These are phyloP conservation scores for Caenorhabditis tropicalis DNA, from an alignment of 1,140 invertebrate species.

Conservation along the genomic window DNA sequence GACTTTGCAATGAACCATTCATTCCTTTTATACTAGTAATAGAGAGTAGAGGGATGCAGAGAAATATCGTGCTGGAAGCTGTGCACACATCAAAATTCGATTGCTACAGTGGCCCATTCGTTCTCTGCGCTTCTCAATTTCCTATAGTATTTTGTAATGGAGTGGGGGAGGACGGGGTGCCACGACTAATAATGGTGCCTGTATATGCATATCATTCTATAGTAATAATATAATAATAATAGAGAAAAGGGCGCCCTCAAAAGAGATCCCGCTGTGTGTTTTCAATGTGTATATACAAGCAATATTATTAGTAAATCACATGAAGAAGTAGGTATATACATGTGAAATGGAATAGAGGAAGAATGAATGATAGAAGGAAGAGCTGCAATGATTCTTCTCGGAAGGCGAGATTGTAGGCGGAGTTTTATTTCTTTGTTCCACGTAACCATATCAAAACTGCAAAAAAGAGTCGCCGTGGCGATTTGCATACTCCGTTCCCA, in stretches of 20 bases:
- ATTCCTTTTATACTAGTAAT: neutral
- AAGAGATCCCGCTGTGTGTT: constrained; percentile 30
- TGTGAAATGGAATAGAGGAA: neutral
- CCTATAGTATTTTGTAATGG: neutral
- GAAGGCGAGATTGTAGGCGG: neutral
- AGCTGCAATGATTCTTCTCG: neutral
- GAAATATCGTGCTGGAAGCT: constrained; percentile 41
- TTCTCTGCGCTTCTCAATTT: neutral
- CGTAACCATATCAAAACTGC: neutral
- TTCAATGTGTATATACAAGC: constrained; percentile 5
- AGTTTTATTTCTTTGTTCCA: constrained; percentile 5
- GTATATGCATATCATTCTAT: constrained; percentile 32
- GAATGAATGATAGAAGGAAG: neutral
- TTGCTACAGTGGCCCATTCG: constrained; percentile 14
- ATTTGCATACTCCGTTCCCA: constrained; percentile 41
- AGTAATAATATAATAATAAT: constrained; percentile 34
- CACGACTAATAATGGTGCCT: constrained; percentile 28
- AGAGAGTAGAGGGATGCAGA: constrained; percentile 3
- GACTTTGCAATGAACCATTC: neutral
- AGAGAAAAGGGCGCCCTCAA: neutral
- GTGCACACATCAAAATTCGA: constrained; percentile 28
- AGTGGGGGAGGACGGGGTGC: constrained; percentile 1
- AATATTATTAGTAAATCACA: neutral
- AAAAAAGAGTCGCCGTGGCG: neutral
- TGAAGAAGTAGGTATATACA: neutral